Conservation (phyloP, 2,113 vertebrate genomes). For the Asarcornis scutulata region DNA sequence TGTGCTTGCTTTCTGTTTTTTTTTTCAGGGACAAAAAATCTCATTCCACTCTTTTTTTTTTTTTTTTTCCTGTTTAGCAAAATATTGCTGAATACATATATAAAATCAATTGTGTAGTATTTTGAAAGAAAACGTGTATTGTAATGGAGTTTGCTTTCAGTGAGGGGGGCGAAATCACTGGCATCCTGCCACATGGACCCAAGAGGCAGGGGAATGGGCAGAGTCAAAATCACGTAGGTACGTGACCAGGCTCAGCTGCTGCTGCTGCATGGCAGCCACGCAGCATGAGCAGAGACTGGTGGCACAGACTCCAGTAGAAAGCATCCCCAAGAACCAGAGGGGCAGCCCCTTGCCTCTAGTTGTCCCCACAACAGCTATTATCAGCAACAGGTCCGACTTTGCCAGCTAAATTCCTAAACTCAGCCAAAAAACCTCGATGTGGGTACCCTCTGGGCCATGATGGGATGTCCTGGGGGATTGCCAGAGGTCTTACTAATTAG, state of each 20-base stretch:
- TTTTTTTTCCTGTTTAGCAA: background rate
- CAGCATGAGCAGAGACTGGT: background rate
- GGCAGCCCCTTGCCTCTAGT: background rate
- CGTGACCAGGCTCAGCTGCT: rapidly evolving
- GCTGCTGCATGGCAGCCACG: background rate
- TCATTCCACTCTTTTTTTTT: background rate
- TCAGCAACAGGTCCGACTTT: background rate
- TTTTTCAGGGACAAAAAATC: background rate
- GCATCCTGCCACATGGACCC: background rate
- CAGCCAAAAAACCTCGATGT: background rate
- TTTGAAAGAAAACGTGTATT: slow-evolving; percentile 16
- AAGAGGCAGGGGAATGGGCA: background rate
- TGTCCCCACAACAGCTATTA: background rate
- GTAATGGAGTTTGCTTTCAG: background rate
- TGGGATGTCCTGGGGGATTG: background rate
- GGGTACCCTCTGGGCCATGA: rapidly evolving
- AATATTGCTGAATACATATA: background rate
- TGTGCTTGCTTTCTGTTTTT: background rate
- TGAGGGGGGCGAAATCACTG: background rate
- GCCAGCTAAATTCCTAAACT: background rate
- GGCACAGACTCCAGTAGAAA: rapidly evolving
- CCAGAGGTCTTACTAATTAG: background rate
- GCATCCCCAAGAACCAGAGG: background rate
- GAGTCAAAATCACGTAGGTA: background rate
- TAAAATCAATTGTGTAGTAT: background rate